These are phyloP conservation scores for Mimachlamys varia DNA, from an alignment of 2,888 invertebrate species.

Conservation along the genomic window DNA sequence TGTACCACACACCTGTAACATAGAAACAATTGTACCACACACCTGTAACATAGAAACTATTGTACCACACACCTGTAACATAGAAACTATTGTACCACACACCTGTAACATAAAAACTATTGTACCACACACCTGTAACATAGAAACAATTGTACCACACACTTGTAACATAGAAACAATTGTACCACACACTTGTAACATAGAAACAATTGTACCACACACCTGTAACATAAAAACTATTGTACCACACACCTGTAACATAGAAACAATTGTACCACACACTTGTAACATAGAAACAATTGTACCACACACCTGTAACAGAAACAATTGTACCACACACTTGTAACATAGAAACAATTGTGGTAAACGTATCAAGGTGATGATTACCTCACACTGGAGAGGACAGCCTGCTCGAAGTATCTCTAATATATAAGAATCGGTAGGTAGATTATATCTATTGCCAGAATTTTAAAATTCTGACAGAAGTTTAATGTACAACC, in stretches of 20 bases:
- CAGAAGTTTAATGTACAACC: too few species aligned
- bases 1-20: conserved; percentile 89
- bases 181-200: conserved; percentile 89
- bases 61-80: too few species aligned
- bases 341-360: conserved; percentile 64
- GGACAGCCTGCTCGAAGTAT: not conserved
- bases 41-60: not conserved
- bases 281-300: conserved; percentile 89
- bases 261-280: conserved; percentile 38
- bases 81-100: too few species aligned
- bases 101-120: conserved; percentile 95
- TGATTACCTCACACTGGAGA: not conserved
- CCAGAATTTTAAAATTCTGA: too few species aligned
- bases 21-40: conserved; percentile 38
- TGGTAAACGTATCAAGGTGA: not conserved
- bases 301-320: conserved; percentile 89
- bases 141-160: too few species aligned
- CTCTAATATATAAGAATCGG: too few species aligned
- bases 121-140: conserved; percentile 89
- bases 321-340: conserved; percentile 92
- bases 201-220: too few species aligned
- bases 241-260: conserved; percentile 89
- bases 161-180: conserved; percentile 95
- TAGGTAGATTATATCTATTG: too few species aligned
- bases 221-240: conserved; percentile 95